Evolutionary conservation across 2,797 vertebrate species (phyloP).

Genomic region (Meda fulgida): DNA sequence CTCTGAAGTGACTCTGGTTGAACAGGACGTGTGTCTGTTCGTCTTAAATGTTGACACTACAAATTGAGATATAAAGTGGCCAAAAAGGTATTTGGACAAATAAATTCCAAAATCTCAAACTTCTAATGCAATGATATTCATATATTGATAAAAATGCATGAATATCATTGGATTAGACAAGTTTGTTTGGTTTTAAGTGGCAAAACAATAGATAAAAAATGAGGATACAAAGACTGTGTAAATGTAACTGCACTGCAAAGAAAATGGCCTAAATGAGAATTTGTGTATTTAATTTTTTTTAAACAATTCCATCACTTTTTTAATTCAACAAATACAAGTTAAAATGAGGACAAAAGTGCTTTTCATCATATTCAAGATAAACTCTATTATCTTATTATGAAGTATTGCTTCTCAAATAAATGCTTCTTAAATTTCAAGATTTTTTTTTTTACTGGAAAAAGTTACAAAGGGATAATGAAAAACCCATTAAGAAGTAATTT

Average conservation of each 20-base stretch:
- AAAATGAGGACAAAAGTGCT: not conserved
- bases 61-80: not conserved
- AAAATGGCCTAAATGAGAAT: not conserved
- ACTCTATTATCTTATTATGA: too few relatives aligned
- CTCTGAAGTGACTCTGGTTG: constrained; percentile 6
- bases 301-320: not conserved
- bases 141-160: not conserved
- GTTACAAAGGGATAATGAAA: not conserved
- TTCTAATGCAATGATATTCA: not conserved
- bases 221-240: not conserved
- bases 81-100: not conserved
- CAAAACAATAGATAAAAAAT: not conserved
- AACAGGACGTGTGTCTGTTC: not conserved
- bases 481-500: not conserved
- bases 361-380: not conserved
- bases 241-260: not conserved
- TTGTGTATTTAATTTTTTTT: not conserved
- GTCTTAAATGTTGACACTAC: not conserved
- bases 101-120: not conserved
- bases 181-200: not conserved
- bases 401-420: not conserved
- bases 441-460: not conserved
- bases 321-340: not conserved
- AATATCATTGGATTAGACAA: not conserved
- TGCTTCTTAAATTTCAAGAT: not conserved